A percentile compares a stretch with the other conserved stretches of the same genome.
phyloP scores from a whole-genome alignment of 2,797 vertebrate species.

The Pitangus sulphuratus region DNA sequence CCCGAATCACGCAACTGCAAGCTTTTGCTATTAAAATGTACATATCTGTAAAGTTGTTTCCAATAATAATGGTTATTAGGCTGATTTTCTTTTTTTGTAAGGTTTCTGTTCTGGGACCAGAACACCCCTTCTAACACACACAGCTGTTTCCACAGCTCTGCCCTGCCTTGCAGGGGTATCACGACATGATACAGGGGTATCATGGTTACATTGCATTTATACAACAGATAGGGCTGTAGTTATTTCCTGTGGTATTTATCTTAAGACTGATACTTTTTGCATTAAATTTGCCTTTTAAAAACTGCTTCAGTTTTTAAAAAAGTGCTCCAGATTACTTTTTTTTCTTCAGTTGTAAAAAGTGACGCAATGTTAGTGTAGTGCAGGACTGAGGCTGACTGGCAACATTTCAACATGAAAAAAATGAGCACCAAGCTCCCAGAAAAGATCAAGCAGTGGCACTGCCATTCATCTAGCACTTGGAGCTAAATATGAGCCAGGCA shows the following conservation, averaged over 20 bases:
- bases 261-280: background rate
- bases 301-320: background rate
- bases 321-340: background rate
- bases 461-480: background rate
- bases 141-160: background rate
- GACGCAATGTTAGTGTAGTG: background rate
- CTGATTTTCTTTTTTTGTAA: background rate
- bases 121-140: background rate
- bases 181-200: background rate
- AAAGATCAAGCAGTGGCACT: background rate
- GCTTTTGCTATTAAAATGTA: conserved; percentile 38
- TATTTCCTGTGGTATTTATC: conserved; percentile 11
- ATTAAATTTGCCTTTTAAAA: background rate
- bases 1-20: background rate
- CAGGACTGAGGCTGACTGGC: background rate
- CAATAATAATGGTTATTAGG: background rate
- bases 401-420: background rate
- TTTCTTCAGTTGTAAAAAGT: background rate
- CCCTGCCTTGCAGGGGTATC: background rate
- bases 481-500: background rate
- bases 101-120: background rate
- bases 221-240: background rate
- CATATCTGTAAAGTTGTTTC: conserved; percentile 46
- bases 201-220: background rate
- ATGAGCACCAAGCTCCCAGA: background rate